Evolutionary conservation across 2,113 vertebrate genomes (phyloP), one percentile per base, ranked within the genome.

Genomic region (Enhydra lutris): DNA sequence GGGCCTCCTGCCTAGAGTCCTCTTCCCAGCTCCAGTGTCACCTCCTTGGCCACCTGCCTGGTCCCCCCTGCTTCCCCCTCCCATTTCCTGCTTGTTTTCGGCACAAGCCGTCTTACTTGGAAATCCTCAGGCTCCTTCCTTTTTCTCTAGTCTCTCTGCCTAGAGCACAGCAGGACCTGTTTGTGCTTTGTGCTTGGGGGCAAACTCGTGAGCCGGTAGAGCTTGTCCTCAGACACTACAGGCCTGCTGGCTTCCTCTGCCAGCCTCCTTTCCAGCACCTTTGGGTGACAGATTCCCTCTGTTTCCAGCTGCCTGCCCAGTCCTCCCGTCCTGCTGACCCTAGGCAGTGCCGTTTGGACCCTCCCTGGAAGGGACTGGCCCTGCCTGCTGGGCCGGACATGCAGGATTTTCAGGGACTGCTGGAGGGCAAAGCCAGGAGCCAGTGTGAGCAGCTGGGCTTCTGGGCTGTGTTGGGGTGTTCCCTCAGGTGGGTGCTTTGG

Each of bases 51-150:
- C 50, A 34, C 34, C 36, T 42, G 50, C n/a, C 67, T 52, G 18
- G 1, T 42, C 31, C 0, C 15, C 3, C 10, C 11, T 2, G 36
- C 23, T 0, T 4, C 7, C 11, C 0, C 4, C 26, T 34, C 26
- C 47, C 59, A 39, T 24, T 52, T 79, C 63, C 47, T 85, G 34
- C 57, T 81, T 86, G 23, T 73, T 65, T 79, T 57, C 36, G 21
- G 7, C 31, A 26, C 1, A 23, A 42, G 31, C 31, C 55, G 34
- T 34, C 94, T 59, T 17, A 20, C 74, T 94, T 23, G 13, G 79
- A 59, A 78, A 23, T 63, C 36, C 52, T 42, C 3, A 15, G 24
- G 63, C 79, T 80, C 20, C 10, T 82, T 52, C 57, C 93, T 71
- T 52, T 21, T 20, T 13, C 21, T 4, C n/a, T 14, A 0, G 4